Evolutionary conservation across 2,888 invertebrate species (phyloP).

Genomic region (Parnassius orleans): DNA sequence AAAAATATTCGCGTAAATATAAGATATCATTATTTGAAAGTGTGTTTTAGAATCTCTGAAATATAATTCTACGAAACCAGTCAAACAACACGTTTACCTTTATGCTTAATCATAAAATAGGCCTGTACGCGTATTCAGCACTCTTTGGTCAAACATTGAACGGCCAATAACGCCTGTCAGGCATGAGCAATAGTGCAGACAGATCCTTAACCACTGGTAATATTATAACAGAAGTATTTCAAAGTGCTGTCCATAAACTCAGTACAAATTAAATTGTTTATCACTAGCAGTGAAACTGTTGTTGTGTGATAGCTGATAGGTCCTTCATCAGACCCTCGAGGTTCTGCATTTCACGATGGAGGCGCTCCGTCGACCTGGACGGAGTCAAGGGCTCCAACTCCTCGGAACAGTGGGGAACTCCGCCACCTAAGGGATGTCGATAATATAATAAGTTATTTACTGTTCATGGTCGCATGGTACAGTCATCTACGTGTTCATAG

Average conservation of each 20-base stretch:
- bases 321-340: constrained; percentile 99
- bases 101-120: too few relatives aligned
- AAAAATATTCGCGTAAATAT: too few relatives aligned
- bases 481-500: too few relatives aligned
- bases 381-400: constrained; percentile 87
- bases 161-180: not conserved
- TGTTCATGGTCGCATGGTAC: too few relatives aligned
- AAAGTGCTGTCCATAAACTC: not conserved
- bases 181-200: not conserved
- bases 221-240: not conserved
- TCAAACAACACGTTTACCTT: too few relatives aligned
- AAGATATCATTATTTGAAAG: too few relatives aligned
- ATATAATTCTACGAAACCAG: too few relatives aligned
- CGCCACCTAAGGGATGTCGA: constrained; percentile 38
- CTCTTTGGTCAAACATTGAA: not conserved
- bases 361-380: constrained; percentile 92
- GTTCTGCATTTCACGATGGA: constrained; percentile 98
- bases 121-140: too few relatives aligned
- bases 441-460: too few relatives aligned
- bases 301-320: constrained; percentile 97
- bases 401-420: constrained; percentile 49
- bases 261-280: not conserved
- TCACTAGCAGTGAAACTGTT: constrained; percentile 93
- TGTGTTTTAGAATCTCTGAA: too few relatives aligned
- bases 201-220: not conserved